Base-by-base conservation (phyloP, 37 sponge, comb jelly and placozoan species). In the Mnemiopsis leidyi region DNA sequence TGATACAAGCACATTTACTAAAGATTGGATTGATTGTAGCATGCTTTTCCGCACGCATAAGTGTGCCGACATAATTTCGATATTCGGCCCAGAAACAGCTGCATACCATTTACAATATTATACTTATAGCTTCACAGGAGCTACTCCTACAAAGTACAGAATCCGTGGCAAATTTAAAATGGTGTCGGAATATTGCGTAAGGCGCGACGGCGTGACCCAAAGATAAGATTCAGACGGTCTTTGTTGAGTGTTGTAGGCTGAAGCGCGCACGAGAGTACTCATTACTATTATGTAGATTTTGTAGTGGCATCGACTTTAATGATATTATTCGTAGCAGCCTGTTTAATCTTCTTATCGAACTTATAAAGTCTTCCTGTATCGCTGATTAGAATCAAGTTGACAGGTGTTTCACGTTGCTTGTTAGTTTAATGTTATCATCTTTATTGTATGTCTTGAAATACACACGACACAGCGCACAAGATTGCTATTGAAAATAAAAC, bases 201-300 rank as follows among this genome's bases (percentile, higher is more conserved):
- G 36, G 35, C 79, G 79, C 79, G 36, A 77, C 20, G 79, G 1
- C 32, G 16, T 31, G 35, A 32, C 9, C 33, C 9, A 33, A 32
- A 31, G 20, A 33, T 36, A 77, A 77, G 32, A 32, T 77, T 77
- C 26, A 16, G 26, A 77, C 79, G 32, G 79, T 77, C 79, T 77
- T 77, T 77, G 79, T 77, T 77, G 79, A 77, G 79, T 77, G 79
- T 77, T 1, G 79, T 31, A 33, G 30, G 30, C 32, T 1, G 5
- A 31, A 16, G 79, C 33, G 79, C 79, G 79, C 35, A 9, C 35
- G 61, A 48, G 35, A 1, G 20, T 77, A 77, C 21, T 16, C 16
- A 77, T 13, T 36, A 32, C 33, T 26, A 31, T 77, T 77, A 34
- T 77, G 20, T 32, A 9, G 32, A 34, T 20, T 1, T 77, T 77